These are phyloP conservation scores for Agrotis ipsilon DNA, from an alignment of 2,888 invertebrate genomes.

Conservation along the genomic window DNA sequence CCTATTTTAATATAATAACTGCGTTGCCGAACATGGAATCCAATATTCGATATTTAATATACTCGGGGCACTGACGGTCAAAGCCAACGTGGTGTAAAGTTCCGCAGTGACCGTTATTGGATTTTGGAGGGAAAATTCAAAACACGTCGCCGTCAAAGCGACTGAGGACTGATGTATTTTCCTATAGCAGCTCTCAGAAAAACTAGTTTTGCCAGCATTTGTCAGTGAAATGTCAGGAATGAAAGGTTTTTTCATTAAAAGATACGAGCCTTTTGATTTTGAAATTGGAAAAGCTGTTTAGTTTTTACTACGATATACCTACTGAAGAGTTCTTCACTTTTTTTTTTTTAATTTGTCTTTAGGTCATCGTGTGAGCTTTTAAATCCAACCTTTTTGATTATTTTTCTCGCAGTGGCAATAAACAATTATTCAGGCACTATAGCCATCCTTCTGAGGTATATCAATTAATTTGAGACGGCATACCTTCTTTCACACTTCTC, in stretches of 20 bases:
- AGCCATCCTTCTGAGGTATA: too few relatives aligned
- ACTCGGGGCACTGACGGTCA: constrained; percentile 16
- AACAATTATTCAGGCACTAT: too few relatives aligned
- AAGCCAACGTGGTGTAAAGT: constrained; percentile 22
- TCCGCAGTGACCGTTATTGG: constrained; percentile 38
- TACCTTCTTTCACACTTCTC: too few relatives aligned
- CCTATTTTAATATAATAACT: background rate
- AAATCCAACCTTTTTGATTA: too few relatives aligned
- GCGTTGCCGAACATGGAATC: background rate
- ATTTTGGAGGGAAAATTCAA: constrained; percentile 39
- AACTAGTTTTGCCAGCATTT: background rate
- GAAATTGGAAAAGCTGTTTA: constrained; percentile 15
- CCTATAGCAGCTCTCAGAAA: constrained; percentile 1
- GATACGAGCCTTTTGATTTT: constrained; percentile 9
- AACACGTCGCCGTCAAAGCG: constrained; percentile 22
- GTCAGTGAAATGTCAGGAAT: background rate
- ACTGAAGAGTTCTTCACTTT: background rate
- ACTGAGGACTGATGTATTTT: constrained; percentile 4
- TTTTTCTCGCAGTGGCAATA: too few relatives aligned
- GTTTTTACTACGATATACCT: too few relatives aligned
- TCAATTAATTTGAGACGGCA: too few relatives aligned
- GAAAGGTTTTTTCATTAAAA: constrained; percentile 22
- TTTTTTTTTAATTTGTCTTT: background rate
- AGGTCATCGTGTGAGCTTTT: background rate
- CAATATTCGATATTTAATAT: background rate